Evolutionary conservation across 1,140 invertebrate species (phyloP).

Genomic region (Asobara japonica): DNA sequence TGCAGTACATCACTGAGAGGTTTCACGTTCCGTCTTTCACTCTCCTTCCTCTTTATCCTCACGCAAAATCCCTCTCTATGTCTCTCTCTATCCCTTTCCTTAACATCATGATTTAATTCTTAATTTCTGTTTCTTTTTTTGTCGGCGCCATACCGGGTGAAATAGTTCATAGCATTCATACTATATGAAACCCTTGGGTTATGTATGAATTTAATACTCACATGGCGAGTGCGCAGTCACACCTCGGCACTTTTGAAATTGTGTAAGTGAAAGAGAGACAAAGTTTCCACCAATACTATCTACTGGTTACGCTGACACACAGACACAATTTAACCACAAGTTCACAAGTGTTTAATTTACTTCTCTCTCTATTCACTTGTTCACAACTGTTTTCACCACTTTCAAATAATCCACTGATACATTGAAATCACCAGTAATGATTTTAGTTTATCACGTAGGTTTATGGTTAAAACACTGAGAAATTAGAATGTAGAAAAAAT

Average conservation of each 20-base stretch:
- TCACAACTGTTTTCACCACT: constrained; percentile 6
- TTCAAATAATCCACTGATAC: background rate
- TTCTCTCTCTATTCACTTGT: constrained; percentile 14
- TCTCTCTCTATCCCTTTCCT: background rate
- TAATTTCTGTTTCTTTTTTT: background rate
- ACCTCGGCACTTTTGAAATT: constrained; percentile 58
- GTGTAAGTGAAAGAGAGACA: constrained; percentile 20
- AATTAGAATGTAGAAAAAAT: constrained; percentile 28
- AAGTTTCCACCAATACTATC: background rate
- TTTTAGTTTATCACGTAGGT: constrained; percentile 14
- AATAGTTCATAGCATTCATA: background rate
- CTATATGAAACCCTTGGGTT: background rate
- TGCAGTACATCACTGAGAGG: background rate
- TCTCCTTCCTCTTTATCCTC: too few species aligned
- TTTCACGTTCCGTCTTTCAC: too few species aligned
- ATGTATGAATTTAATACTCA: constrained; percentile 51
- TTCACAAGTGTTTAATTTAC: background rate
- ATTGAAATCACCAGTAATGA: background rate
- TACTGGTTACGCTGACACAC: constrained; percentile 10
- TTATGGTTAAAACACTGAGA: constrained; percentile 18
- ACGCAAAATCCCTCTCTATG: too few species aligned
- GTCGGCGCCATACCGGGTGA: background rate
- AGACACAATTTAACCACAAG: constrained; percentile 7
- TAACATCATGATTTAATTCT: background rate
- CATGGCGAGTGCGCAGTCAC: constrained; percentile 66